Conservation (phyloP, 2,113 vertebrate species). For the Saguinus imperator region DNA sequence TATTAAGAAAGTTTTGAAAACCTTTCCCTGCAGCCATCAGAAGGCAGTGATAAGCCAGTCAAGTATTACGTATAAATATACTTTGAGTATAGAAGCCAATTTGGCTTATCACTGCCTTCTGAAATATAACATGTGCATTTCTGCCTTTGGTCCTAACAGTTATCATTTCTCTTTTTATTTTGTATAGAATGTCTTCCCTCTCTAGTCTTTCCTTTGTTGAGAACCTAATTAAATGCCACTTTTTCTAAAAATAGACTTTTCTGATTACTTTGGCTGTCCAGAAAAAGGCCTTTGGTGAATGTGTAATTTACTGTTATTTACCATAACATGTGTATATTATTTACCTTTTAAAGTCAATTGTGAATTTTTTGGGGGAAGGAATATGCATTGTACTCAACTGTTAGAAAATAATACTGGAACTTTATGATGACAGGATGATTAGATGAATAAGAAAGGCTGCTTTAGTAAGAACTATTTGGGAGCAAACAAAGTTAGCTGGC, state of each 20-base stretch:
- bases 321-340: background rate
- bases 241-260: background rate
- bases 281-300: background rate
- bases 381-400: background rate
- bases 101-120: background rate
- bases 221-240: background rate
- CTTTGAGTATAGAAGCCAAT: no score
- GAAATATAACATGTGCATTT: background rate
- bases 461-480: background rate
- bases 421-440: background rate
- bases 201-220: background rate
- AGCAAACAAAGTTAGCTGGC: background rate
- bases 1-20: background rate
- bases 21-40: background rate
- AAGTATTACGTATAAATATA: no score
- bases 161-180: background rate
- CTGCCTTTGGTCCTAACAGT: background rate
- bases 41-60: no score
- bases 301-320: background rate
- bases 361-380: background rate
- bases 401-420: background rate
- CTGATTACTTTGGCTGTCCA: background rate
- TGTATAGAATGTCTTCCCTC: background rate
- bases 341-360: background rate
- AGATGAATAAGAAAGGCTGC: background rate